Percentiles rank a stretch among this genome's conserved stretches.
phyloP scores from a whole-genome alignment of 2,797 vertebrate genomes.

The Tokudaia tokunoshimensis region DNA sequence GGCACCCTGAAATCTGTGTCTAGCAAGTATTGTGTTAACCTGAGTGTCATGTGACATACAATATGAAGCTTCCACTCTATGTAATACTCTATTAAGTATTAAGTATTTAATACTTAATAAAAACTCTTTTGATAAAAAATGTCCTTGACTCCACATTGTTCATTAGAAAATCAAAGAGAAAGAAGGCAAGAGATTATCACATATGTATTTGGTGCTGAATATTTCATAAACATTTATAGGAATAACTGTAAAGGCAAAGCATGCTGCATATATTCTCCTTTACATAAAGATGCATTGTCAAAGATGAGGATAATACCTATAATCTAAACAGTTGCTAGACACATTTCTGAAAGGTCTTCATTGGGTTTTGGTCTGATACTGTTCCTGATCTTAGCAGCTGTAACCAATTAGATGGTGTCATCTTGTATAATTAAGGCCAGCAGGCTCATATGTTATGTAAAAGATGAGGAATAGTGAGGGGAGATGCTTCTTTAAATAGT shows the following conservation, averaged over 20 bases:
- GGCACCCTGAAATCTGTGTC: not conserved
- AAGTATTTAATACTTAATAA: constrained; percentile 14
- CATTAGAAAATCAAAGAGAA: not conserved
- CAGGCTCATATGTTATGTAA: not conserved
- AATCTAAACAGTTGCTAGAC: not conserved
- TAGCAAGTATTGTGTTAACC: not conserved
- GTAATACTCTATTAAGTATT: too few relatives aligned
- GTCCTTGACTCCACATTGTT: not conserved
- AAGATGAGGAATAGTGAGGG: not conserved
- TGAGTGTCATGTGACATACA: not conserved
- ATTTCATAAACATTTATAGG: not conserved
- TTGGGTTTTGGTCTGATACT: not conserved
- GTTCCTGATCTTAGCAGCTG: not conserved
- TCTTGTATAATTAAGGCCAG: not conserved
- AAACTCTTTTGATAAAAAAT: not conserved
- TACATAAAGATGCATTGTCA: not conserved
- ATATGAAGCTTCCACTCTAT: not conserved
- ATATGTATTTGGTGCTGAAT: not conserved
- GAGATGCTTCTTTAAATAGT: not conserved
- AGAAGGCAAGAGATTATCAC: not conserved
- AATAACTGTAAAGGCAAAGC: not conserved
- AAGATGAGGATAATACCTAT: not conserved
- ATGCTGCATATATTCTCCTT: not conserved
- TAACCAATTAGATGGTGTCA: not conserved
- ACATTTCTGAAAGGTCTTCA: not conserved